A percentile compares a stretch with the other conserved stretches of the same genome.
These are phyloP conservation scores for Pontoporia blainvillei DNA, from an alignment of 2,113 vertebrate genomes.

Conservation along the genomic window DNA sequence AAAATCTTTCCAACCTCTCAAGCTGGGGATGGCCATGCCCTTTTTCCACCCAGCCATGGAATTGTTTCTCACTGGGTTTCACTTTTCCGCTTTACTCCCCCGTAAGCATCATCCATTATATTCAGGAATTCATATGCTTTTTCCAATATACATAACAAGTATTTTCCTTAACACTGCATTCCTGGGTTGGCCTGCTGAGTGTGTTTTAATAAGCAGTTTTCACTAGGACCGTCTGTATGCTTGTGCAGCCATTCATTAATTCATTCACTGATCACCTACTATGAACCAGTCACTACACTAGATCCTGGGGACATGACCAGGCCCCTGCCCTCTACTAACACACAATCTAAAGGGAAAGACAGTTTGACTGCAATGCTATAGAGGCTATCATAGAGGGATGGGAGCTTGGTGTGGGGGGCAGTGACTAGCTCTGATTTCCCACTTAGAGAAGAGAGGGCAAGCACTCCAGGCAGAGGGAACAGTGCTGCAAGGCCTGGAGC, in stretches of 20 bases:
- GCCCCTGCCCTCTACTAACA: background rate
- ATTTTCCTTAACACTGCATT: background rate
- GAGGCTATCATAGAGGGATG: background rate
- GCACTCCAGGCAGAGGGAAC: background rate
- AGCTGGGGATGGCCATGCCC: background rate
- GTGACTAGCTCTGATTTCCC: background rate
- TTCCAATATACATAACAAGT: background rate
- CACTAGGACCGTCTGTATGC: background rate
- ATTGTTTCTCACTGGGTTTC: background rate
- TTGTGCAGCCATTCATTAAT: background rate
- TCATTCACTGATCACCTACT: background rate
- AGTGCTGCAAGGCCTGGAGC: background rate
- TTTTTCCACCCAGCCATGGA: background rate
- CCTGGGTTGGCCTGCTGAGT: background rate
- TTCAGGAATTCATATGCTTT: background rate
- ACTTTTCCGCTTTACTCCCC: background rate
- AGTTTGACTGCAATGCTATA: background rate
- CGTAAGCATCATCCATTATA: background rate
- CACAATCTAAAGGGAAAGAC: background rate
- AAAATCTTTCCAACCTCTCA: background rate
- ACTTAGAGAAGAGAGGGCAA: background rate
- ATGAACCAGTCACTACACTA: background rate
- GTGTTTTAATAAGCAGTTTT: background rate
- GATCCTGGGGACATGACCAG: background rate
- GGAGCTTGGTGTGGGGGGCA: background rate